phyloP scores from a whole-genome alignment of 1,140 invertebrate genomes.

The Bombus impatiens region DNA sequence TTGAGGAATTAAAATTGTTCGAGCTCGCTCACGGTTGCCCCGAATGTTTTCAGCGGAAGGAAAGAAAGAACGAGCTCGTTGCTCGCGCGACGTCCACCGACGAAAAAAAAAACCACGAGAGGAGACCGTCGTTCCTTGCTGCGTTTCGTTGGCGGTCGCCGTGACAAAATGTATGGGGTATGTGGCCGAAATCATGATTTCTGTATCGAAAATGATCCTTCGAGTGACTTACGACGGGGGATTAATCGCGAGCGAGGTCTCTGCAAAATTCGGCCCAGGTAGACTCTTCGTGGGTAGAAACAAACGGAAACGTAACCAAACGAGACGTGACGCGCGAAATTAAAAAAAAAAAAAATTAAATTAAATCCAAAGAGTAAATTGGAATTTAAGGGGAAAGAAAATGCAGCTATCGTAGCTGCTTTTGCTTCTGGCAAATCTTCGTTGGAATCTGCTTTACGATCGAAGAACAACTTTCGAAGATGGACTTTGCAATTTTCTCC shows the following conservation, averaged over 20 bases:
- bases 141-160: conserved; percentile 26
- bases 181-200: not conserved
- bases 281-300: too few species aligned
- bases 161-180: not conserved
- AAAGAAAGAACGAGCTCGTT: conserved; percentile 45
- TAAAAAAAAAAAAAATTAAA: too few species aligned
- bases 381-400: too few species aligned
- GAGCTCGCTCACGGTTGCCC: conserved; percentile 55
- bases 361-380: too few species aligned
- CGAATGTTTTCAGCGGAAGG: conserved; percentile 55
- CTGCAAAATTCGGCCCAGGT: too few species aligned
- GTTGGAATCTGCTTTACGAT: too few species aligned
- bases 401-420: too few species aligned
- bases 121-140: not conserved
- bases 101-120: not conserved
- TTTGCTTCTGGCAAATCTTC: too few species aligned
- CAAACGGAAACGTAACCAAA: too few species aligned
- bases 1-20: conserved; percentile 77
- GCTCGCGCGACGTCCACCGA: conserved; percentile 27
- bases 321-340: too few species aligned
- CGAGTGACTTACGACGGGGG: not conserved
- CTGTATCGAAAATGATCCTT: conserved; percentile 10
- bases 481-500: too few species aligned
- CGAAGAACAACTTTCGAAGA: too few species aligned
- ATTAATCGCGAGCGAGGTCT: conserved; percentile 20